These are phyloP conservation scores for Andrena camellia DNA, from an alignment of 2,888 invertebrate genomes.

Conservation along the genomic window DNA sequence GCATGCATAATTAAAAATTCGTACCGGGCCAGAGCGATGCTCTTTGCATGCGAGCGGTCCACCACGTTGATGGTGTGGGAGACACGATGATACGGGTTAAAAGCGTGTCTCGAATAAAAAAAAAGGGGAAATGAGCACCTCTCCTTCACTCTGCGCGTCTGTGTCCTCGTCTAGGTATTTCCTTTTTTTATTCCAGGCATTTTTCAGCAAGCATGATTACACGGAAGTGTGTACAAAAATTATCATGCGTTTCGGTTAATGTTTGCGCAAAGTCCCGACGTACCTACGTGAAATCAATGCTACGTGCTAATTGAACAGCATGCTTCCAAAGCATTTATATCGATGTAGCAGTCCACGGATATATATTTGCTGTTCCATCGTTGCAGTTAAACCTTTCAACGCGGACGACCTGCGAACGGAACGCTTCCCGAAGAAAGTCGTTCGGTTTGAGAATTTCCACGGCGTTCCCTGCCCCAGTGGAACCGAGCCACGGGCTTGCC, in stretches of 20 bases:
- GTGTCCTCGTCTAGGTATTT: background rate
- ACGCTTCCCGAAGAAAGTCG: conserved; percentile 37
- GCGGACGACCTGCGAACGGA: background rate
- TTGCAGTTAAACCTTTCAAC: too few relatives aligned
- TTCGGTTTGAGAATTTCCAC: conserved; percentile 12
- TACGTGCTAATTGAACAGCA: background rate
- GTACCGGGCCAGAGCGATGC: conserved; percentile 23
- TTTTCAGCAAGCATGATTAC: background rate
- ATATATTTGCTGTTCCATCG: too few relatives aligned
- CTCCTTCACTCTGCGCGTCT: background rate
- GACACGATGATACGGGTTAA: conserved; percentile 49
- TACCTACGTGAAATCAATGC: conserved; percentile 21
- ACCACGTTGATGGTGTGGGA: conserved; percentile 13
- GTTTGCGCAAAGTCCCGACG: conserved; percentile 18
- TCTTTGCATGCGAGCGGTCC: conserved; percentile 45
- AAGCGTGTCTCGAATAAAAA: conserved; percentile 36
- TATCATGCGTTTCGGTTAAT: background rate
- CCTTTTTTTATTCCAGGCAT: background rate
- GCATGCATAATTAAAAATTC: conserved; percentile 70
- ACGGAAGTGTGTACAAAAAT: background rate
- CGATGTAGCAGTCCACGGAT: too few relatives aligned
- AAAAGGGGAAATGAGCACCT: background rate
- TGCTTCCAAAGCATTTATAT: background rate
- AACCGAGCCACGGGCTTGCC: background rate
- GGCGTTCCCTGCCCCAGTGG: background rate